A percentile compares a stretch with the other conserved stretches of the same genome.
phyloP scores from a whole-genome alignment of 30 jellyfish, hydroid and myxozoan species.

The Aurelia aurita complex sp. Pacific region DNA sequence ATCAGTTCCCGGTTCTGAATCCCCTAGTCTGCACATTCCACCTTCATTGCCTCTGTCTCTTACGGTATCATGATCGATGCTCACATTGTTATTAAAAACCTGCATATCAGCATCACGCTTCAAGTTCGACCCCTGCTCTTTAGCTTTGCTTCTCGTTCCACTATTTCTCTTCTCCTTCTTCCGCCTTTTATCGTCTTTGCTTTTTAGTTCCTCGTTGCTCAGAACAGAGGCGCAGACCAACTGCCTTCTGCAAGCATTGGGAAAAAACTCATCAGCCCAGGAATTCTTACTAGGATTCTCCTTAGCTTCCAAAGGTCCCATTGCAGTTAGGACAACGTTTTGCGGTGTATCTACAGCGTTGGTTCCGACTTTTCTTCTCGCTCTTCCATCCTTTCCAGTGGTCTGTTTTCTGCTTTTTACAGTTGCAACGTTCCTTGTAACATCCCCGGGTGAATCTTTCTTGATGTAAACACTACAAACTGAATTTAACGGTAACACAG shows the following conservation, averaged over 20 bases:
- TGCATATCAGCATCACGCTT: neutral
- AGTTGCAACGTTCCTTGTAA: neutral
- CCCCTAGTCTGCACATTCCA: too few species aligned
- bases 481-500: neutral
- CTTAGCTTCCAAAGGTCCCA: slow-evolving; percentile 2
- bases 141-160: neutral
- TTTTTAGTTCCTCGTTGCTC: neutral
- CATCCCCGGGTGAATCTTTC: neutral
- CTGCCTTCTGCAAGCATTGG: neutral
- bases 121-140: neutral
- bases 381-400: too few species aligned
- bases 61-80: neutral
- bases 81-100: neutral
- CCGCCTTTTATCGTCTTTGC: neutral
- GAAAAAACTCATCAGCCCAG: neutral
- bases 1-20: too few species aligned
- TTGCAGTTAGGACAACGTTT: slow-evolving; percentile 5
- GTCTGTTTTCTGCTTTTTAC: neutral
- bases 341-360: neutral
- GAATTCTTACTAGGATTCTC: slow-evolving; percentile 3
- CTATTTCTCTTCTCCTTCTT: neutral
- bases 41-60: too few species aligned
- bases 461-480: slow-evolving; percentile 36
- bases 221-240: neutral
- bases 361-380: neutral